phyloP scores from a whole-genome alignment of 2,113 vertebrate species.

The Caloenas nicobarica region DNA sequence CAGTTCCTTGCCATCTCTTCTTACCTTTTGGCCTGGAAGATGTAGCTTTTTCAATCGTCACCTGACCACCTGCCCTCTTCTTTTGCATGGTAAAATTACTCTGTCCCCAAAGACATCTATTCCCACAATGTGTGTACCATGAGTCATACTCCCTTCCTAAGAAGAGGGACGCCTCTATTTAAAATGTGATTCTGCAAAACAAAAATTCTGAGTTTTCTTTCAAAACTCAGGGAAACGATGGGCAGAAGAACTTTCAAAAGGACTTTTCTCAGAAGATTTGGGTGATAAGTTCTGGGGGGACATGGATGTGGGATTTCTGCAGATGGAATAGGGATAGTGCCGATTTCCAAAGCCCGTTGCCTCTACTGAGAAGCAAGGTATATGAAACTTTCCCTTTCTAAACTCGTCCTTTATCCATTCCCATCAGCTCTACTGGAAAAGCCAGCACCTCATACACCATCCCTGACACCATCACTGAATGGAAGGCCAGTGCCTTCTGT shows the following conservation, averaged over 20 bases:
- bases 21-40: neutral
- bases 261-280: neutral
- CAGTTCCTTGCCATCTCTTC: neutral
- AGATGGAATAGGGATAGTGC: neutral
- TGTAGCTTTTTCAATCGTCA: neutral
- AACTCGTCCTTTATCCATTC: neutral
- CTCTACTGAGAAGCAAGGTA: neutral
- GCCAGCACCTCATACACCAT: constrained; percentile 47
- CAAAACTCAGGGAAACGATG: neutral
- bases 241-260: neutral
- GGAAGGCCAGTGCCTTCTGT: constrained; percentile 85
- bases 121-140: neutral
- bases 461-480: constrained; percentile 87
- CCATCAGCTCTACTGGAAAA: constrained; percentile 45
- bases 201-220: neutral
- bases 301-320: neutral
- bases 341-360: neutral
- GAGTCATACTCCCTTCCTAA: neutral
- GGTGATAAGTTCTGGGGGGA: neutral
- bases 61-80: neutral
- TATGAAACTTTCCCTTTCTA: neutral
- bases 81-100: neutral
- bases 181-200: neutral
- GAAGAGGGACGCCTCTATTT: neutral
- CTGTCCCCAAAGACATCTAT: neutral